These are phyloP conservation scores for Sus scrofa DNA, from an alignment of 2,113 vertebrate genomes.

Conservation along the genomic window T2T-Sscrofa CM000812.6:146972501-146973000, in stretches of 20 bases:
- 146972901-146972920: neutral
- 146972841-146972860: neutral
- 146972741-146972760: neutral
- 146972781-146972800: neutral
- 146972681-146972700: neutral
- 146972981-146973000: neutral
- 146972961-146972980: neutral
- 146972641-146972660: neutral
- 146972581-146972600: neutral
- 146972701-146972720: neutral
- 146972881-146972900: neutral
- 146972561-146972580: neutral
- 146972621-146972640: neutral
- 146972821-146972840: neutral
- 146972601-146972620: neutral
- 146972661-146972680: neutral
- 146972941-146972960: neutral
- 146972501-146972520: neutral
- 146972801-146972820: neutral
- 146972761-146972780: neutral
- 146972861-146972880: neutral
- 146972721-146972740: neutral
- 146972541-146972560: neutral
- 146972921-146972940: neutral
- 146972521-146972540: neutral